A percentile compares a stretch with the other conserved stretches of the same genome.
Conservation (phyloP, 2,797 vertebrate species). For the Garrulus glandarius region DNA sequence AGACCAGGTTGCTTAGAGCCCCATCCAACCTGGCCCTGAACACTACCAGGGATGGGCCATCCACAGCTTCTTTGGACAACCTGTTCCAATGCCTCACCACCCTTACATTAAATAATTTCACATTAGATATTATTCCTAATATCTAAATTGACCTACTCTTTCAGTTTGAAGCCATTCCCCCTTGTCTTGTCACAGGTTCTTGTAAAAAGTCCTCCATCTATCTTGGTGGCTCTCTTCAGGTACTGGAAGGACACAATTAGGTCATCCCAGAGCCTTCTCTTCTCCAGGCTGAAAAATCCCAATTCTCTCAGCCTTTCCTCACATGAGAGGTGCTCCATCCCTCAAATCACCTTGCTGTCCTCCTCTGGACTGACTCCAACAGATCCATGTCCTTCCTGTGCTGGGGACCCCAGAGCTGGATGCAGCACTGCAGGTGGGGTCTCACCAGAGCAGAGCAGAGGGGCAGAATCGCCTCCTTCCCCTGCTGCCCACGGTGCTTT, state of each 20-base stretch:
- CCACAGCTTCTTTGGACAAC: background rate
- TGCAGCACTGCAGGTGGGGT: background rate
- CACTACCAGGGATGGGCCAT: background rate
- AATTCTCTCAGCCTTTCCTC: background rate
- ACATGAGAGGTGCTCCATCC: background rate
- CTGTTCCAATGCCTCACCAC: background rate
- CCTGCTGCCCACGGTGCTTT: background rate
- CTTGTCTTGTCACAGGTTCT: background rate
- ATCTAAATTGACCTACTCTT: background rate
- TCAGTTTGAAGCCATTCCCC: background rate
- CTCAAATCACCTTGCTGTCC: background rate
- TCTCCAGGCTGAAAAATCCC: background rate
- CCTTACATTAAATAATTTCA: background rate
- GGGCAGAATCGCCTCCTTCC: background rate
- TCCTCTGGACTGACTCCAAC: accelerated
- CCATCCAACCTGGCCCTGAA: background rate
- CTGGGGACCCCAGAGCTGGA: accelerated
- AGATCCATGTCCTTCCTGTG: background rate
- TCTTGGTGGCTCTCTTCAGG: background rate
- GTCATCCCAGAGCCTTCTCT: background rate
- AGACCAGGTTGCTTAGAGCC: background rate
- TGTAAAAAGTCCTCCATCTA: background rate
- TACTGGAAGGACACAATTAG: background rate
- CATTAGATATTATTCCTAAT: background rate
- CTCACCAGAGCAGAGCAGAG: background rate